Percentiles rank a stretch among this genome's conserved stretches.
phyloP scores from a whole-genome alignment of 2,888 invertebrate species.

The Myathropa florea region DNA sequence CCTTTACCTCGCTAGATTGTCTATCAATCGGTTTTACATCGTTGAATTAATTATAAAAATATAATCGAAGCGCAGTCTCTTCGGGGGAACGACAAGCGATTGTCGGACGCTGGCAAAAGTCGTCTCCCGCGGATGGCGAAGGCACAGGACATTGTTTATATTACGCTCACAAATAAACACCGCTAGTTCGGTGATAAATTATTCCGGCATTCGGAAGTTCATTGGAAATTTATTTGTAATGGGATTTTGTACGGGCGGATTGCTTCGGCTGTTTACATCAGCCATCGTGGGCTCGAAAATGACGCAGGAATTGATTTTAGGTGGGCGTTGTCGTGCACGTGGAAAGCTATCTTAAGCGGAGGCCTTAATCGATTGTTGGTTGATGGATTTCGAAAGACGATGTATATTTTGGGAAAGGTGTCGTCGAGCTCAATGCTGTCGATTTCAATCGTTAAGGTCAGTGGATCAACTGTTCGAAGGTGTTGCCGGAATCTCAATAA shows the following conservation, averaged over 20 bases:
- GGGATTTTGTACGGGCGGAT: background rate
- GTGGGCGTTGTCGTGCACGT: background rate
- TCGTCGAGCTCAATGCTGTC: too few relatives aligned
- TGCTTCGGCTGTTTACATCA: background rate
- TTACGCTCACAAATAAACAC: background rate
- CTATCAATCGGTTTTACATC: background rate
- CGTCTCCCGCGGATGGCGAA: background rate
- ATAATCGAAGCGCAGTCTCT: background rate
- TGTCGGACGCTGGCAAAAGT: background rate
- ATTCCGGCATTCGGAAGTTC: background rate
- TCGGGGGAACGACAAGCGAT: background rate
- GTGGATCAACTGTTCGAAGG: too few relatives aligned
- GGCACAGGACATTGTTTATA: background rate
- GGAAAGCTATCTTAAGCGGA: background rate
- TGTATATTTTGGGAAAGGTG: too few relatives aligned
- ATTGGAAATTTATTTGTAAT: background rate
- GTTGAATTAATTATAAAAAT: background rate
- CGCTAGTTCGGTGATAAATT: background rate
- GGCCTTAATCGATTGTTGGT: background rate
- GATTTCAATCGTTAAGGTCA: too few relatives aligned
- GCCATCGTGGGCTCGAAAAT: background rate
- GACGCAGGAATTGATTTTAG: background rate
- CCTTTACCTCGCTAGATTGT: background rate
- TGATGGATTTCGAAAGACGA: background rate
- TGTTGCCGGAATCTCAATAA: too few relatives aligned